Base-by-base conservation (phyloP, 2,113 vertebrate genomes). In the Oceanodroma tethys region DNA sequence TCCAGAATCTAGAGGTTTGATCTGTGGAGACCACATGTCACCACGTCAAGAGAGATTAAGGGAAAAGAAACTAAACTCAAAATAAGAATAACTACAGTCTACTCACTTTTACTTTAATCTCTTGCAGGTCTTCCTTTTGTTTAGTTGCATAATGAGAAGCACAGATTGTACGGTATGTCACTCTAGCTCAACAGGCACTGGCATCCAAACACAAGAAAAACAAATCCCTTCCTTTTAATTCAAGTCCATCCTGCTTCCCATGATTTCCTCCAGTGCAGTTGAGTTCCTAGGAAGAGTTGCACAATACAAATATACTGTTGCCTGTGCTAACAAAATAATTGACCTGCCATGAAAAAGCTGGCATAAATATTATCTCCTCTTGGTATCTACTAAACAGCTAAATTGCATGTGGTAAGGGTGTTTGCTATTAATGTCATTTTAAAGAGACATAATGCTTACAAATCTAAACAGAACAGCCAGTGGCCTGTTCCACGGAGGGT, bases 221-320 rank as follows among this genome's bases (percentile, higher is more conserved):
- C 45, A 95, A 95, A 73, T 85, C 48, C 42, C 18, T 95, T 94
- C 86, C 73, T 92, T 93, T 93, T 92, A 91, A 92, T 94, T 95
- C 92, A 91, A 92, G 53, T 72, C 76, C 70, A 59, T 93, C 78
- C 71, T 67, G 89, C 84, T 94, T 96, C 93, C 63, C 87, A 47
- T 91, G 94, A 88, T 86, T 96, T 97, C 89, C 79, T 95, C 81
- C 74, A 59, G 86, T 1, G 2, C 63, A 91, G 78, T 53, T 91
- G 86, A 96, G 86, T 97, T 97, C 96, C 94, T 95, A 93, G 84
- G 96, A 97, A 97, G 45, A 94, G 55, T 96, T 96, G 84, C 89
- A 78, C 67, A 97, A 97, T 67, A 79, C 76, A 96, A 91, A 94
- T 76, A 87, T 4, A 38, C n/a, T 90, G 62, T 50, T 94, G 89